A percentile compares a stretch with the other conserved stretches of the same genome.
These are phyloP conservation scores for Saccopteryx leptura DNA, from an alignment of 2,113 vertebrate species.

Conservation along the genomic window DNA sequence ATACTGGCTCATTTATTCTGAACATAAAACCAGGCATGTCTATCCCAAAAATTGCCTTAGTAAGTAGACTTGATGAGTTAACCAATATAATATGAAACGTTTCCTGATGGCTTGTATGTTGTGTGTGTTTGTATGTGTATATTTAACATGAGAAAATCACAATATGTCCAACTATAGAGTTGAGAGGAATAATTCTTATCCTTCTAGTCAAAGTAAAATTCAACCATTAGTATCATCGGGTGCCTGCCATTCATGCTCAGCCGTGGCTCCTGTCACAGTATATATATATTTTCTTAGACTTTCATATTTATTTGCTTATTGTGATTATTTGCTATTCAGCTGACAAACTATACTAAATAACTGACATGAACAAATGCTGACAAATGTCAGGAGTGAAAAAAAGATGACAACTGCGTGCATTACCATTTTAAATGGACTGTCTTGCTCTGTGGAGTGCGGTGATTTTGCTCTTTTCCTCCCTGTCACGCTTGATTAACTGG, in stretches of 20 bases:
- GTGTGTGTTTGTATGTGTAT: neutral
- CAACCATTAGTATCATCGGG: slow-evolving; percentile 24
- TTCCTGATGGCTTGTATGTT: neutral
- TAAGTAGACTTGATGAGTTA: slow-evolving; percentile 23
- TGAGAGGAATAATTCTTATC: neutral
- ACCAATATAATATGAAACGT: slow-evolving; percentile 18
- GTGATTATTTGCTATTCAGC: slow-evolving; percentile 80
- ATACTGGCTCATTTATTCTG: neutral
- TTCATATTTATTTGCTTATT: slow-evolving; percentile 83
- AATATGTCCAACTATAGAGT: neutral
- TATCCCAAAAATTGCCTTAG: slow-evolving; percentile 6
- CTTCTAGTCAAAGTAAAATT: neutral
- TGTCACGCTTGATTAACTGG: slow-evolving; percentile 76
- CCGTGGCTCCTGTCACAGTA: slow-evolving; percentile 26
- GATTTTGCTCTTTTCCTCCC: slow-evolving; percentile 57
- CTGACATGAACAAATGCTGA: slow-evolving; percentile 71
- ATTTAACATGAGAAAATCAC: slow-evolving; percentile 28
- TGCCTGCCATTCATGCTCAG: slow-evolving; percentile 55
- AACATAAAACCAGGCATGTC: neutral
- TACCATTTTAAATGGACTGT: slow-evolving; percentile 82
- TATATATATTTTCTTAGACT: slow-evolving; percentile 74
- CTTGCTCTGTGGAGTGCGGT: slow-evolving; percentile 19
- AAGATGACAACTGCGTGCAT: slow-evolving; percentile 76
- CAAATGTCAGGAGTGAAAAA: neutral
- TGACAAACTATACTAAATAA: slow-evolving; percentile 75